Conservation (phyloP, 2,113 vertebrate genomes). For the Heterotilapia buettikoferi region DNA sequence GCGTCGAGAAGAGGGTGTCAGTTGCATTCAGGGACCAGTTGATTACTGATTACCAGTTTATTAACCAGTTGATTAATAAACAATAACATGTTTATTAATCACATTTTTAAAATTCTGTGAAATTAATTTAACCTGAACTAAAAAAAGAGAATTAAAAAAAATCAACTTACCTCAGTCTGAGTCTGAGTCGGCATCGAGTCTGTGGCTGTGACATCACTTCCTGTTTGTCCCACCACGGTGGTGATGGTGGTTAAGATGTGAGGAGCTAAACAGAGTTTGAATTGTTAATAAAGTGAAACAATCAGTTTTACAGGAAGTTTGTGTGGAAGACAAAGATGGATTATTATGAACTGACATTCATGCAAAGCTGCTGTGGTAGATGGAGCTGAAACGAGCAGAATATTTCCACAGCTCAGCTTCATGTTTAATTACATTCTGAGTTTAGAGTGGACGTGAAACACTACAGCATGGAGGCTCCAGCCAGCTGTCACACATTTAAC, state of each 20-base stretch:
- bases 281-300: not conserved
- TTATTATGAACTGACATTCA: not conserved
- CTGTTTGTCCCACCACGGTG: not conserved
- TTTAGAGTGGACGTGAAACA: not conserved
- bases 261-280: not conserved
- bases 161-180: accelerated
- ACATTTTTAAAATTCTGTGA: not conserved
- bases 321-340: not conserved
- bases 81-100: not conserved
- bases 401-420: not conserved
- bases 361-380: not conserved
- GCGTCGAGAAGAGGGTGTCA: too few relatives aligned
- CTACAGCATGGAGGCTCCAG: accelerated
- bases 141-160: not conserved
- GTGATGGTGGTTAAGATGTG: accelerated
- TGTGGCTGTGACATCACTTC: not conserved
- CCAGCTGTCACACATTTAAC: not conserved
- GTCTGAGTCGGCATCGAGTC: not conserved
- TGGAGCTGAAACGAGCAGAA: not conserved
- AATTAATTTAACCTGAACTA: not conserved
- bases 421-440: not conserved
- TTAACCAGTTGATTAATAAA: not conserved
- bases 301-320: not conserved
- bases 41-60: too few relatives aligned
- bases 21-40: too few relatives aligned